A percentile compares a stretch with the other conserved stretches of the same genome.
These are phyloP conservation scores for Phrixothrix hirtus DNA, from an alignment of 2,888 invertebrate genomes.

Conservation along the genomic window DNA sequence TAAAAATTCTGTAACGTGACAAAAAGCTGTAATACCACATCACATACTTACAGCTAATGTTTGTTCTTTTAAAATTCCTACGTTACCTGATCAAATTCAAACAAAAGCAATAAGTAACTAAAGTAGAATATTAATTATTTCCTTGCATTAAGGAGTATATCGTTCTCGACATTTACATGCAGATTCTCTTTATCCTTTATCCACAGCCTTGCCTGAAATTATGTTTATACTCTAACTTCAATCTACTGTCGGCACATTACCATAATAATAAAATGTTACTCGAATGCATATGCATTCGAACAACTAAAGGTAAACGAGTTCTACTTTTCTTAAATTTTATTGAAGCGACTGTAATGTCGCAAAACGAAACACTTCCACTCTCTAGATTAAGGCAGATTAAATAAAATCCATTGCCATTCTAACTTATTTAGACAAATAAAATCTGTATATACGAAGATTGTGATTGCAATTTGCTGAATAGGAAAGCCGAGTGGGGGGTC, in stretches of 20 bases:
- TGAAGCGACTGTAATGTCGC: conserved; percentile 13
- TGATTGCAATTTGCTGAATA: conserved; percentile 23
- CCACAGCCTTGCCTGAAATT: not conserved
- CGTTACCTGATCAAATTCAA: not conserved
- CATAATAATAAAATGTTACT: not conserved
- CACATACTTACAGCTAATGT: no score
- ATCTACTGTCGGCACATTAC: conserved; percentile 3
- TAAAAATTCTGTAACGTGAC: no score
- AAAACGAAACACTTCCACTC: conserved; percentile 19
- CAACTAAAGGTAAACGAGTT: conserved; percentile 10
- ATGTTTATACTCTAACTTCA: conserved; percentile 6
- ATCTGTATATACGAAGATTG: conserved; percentile 24
- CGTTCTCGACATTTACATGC: no score
- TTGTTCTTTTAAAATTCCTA: no score
- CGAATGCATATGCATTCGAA: conserved; percentile 16
- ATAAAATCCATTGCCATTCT: no score
- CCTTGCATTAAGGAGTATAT: not conserved
- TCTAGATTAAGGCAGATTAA: conserved; percentile 24
- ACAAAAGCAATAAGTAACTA: no score
- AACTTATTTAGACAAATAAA: conserved; percentile 24
- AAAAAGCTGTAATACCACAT: no score
- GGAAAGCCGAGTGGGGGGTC: conserved; percentile 18
- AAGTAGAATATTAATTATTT: not conserved
- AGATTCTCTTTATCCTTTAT: not conserved
- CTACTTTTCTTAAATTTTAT: conserved; percentile 3